These are phyloP conservation scores for Menidia menidia DNA, from an alignment of 2,797 vertebrate genomes.

Conservation along the genomic window DNA sequence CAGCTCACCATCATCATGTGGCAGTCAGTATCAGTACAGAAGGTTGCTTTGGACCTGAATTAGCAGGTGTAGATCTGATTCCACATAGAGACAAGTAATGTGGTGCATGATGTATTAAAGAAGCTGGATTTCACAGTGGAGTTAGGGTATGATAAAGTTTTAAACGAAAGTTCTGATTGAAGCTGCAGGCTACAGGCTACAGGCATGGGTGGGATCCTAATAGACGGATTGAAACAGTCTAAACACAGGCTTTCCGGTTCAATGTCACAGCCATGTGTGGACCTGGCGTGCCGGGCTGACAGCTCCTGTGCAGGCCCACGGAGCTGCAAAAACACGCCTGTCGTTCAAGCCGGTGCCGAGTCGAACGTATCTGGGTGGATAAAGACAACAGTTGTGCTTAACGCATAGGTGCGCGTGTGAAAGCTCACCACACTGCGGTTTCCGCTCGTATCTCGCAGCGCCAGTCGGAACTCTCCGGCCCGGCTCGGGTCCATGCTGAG, in stretches of 20 bases:
- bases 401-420: slow-evolving; percentile 17
- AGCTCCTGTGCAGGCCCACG: slow-evolving; percentile 32
- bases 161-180: slow-evolving; percentile 31
- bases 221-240: neutral
- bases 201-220: neutral
- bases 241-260: neutral
- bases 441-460: slow-evolving; percentile 80
- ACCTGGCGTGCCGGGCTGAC: neutral
- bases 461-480: slow-evolving; percentile 87
- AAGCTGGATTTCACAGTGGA: slow-evolving; percentile 9
- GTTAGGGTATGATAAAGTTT: neutral
- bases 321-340: neutral
- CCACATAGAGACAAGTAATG: neutral
- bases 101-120: neutral
- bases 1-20: neutral
- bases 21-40: neutral
- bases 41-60: neutral
- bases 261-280: neutral
- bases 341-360: neutral
- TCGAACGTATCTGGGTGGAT: neutral
- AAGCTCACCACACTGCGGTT: slow-evolving; percentile 80
- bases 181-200: neutral
- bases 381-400: neutral
- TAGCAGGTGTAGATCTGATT: neutral
- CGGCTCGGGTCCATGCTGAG: slow-evolving; percentile 87